Evolutionary conservation across 1,140 invertebrate genomes (phyloP).

Genomic region (Muscidifurax raptorellus): DNA sequence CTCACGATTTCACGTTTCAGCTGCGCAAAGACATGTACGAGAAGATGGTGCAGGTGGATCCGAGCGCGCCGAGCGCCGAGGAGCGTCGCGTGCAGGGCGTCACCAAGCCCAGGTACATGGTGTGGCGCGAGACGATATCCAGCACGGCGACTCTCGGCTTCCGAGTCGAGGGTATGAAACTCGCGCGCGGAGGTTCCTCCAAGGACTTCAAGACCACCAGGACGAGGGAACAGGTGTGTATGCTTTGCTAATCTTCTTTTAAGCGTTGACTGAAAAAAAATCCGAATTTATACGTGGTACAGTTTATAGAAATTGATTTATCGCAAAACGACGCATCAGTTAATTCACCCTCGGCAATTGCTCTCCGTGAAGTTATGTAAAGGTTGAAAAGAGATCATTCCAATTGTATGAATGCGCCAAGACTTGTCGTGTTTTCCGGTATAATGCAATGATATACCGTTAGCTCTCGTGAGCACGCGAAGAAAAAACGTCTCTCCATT

Average conservation of each 20-base stretch:
- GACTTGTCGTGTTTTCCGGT: not conserved
- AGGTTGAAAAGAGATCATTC: not conserved
- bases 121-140: constrained; percentile 98
- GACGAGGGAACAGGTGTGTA: constrained; percentile 80
- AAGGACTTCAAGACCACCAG: constrained; percentile 99
- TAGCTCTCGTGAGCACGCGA: too few relatives aligned
- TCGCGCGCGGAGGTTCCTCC: constrained; percentile 88
- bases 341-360: too few relatives aligned
- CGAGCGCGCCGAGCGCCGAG: constrained; percentile 91
- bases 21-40: constrained; percentile 92
- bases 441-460: too few relatives aligned
- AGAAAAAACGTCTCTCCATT: too few relatives aligned
- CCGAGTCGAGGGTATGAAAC: constrained; percentile 96
- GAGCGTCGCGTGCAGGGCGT: constrained; percentile 92
- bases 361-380: not conserved
- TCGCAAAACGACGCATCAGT: too few relatives aligned
- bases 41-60: constrained; percentile 98
- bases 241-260: not conserved
- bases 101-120: constrained; percentile 97
- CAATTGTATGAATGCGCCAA: constrained; percentile 18
- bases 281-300: too few relatives aligned
- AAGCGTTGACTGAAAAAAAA: too few relatives aligned
- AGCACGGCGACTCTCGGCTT: constrained; percentile 96
- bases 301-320: too few relatives aligned
- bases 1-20: constrained; percentile 66